Conservation (phyloP, 92 coral and sea anemone genomes). For the Diadumene lineata region DNA sequence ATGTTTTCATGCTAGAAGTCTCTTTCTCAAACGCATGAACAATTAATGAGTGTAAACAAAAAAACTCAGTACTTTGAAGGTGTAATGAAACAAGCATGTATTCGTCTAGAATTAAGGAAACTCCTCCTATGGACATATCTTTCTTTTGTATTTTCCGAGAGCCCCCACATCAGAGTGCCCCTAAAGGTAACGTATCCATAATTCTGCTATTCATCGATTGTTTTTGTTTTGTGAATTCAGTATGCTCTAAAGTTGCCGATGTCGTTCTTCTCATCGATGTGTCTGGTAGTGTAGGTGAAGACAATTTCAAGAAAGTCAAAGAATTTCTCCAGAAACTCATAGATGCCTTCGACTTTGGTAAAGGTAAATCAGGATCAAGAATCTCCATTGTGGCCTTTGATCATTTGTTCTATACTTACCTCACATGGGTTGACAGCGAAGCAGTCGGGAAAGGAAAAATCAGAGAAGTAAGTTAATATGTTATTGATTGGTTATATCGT, state of each 20-base stretch:
- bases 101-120: too few relatives aligned
- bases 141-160: too few relatives aligned
- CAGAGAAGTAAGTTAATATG: neutral
- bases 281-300: conserved; percentile 8
- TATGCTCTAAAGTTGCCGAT: neutral
- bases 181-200: neutral
- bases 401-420: neutral
- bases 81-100: too few relatives aligned
- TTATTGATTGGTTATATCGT: neutral
- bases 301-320: conserved; percentile 2
- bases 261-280: conserved; percentile 1
- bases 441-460: neutral
- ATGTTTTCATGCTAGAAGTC: too few relatives aligned
- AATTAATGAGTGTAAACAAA: too few relatives aligned
- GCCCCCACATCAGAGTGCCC: too few relatives aligned
- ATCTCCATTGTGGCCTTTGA: conserved; percentile 10
- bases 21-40: too few relatives aligned
- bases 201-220: neutral
- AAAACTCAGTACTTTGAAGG: too few relatives aligned
- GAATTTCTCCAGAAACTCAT: conserved; percentile 10
- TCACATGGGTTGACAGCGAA: conserved; percentile 15
- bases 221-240: neutral
- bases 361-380: neutral
- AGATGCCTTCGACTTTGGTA: conserved; percentile 1
- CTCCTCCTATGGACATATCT: too few relatives aligned